Base-by-base conservation (phyloP, 2,113 vertebrate genomes). In the Rhinolophus ferrumequinum region DNA sequence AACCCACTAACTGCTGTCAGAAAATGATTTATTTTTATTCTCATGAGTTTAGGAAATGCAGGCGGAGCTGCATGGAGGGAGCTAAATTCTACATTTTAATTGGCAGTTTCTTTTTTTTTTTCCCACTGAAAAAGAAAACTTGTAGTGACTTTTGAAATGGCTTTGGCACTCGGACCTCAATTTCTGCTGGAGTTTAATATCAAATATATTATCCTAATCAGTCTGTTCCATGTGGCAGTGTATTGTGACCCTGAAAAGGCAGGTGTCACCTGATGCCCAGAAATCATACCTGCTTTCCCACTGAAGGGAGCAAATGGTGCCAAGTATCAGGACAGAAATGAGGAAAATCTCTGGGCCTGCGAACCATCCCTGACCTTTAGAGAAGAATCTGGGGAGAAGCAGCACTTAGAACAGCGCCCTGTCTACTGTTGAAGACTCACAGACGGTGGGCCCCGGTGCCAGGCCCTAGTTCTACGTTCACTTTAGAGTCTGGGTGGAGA, bases 1-100 rank as follows among this genome's bases (percentile, higher is more conserved):
- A 54, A 54, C 56, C 26, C 35, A 66, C 26, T 13, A 81, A 64
- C 19, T 8, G 8, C 76, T 41, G n/a, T 92, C 52, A 81, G 87
- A 95, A 93, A 64, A 67, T 30, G 72, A 67, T 66, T 72, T 82
- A 10, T 75, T 90, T 95, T 90, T 60, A 88, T 86, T 90, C 41
- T 47, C 7, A 0, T 9, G 90, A 9, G 30, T 52, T 62, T 81
- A 73, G 85, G 62, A 90, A 81, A 73, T 70, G 24, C 56, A 56
- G 13, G n/a, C 47, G 30, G 67, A 80, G 47, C n/a, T 75, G 33
- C 26, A 50, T n/a, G 35, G 79, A 95, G 47, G 50, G 12, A 93
- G 70, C 26, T 35, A 35, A 77, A 86, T 28, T 33, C 47, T 18
- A 21, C 10, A 28, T 8, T 83, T 75, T 69, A 67, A 44, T 33